phyloP scores from a whole-genome alignment of 1,140 invertebrate species.

The Asbolus verrucosus region DNA sequence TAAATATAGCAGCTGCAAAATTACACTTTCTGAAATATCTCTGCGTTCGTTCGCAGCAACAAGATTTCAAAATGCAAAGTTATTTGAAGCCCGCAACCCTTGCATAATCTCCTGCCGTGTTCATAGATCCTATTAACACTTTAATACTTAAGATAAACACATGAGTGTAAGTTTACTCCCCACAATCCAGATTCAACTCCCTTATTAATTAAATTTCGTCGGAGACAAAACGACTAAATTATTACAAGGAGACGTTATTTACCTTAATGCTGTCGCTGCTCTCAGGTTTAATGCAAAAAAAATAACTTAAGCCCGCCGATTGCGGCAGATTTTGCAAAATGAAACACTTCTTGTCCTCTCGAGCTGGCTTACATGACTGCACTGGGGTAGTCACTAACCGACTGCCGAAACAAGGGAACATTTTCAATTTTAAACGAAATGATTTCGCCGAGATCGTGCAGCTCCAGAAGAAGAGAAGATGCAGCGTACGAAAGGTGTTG shows the following conservation, averaged over 20 bases:
- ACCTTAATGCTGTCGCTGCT: constrained; percentile 10
- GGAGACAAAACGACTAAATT: constrained; percentile 48
- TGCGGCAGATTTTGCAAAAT: not conserved
- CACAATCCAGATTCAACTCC: constrained; percentile 48
- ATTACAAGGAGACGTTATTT: constrained; percentile 37
- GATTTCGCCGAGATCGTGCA: no score
- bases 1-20: no score
- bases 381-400: no score
- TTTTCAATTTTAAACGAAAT: no score
- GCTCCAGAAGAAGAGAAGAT: constrained; percentile 21
- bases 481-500: constrained; percentile 53
- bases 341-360: no score
- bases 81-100: constrained; percentile 20
- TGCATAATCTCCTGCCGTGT: constrained; percentile 43
- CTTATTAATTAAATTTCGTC: constrained; percentile 51
- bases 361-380: no score
- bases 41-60: no score
- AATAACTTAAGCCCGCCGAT: not conserved
- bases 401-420: no score
- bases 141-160: constrained; percentile 52
- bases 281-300: not conserved
- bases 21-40: no score
- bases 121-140: constrained; percentile 50
- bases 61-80: constrained; percentile 11
- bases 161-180: constrained; percentile 48